phyloP scores from a whole-genome alignment of 1,140 invertebrate species.

The Planococcus citri region DNA sequence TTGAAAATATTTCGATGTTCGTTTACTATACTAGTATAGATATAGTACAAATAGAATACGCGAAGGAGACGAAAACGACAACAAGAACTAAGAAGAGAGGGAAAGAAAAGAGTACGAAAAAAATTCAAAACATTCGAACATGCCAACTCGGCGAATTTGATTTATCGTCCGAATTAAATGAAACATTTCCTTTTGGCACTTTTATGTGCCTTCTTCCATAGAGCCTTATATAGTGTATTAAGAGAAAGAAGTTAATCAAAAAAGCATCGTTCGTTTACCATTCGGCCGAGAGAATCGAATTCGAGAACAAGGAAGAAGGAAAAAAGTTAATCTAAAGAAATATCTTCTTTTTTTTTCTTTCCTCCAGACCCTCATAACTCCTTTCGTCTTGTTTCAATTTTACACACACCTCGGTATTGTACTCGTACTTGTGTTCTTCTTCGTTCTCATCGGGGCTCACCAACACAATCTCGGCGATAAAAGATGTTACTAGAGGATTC shows the following conservation, averaged over 20 bases:
- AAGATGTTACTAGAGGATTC: neutral
- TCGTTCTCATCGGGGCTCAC: no score
- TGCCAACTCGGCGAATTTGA: neutral
- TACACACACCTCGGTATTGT: no score
- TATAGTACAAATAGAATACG: no score
- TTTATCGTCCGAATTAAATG: neutral
- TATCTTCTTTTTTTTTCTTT: neutral
- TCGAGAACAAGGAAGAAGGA: neutral
- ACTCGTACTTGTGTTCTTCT: no score
- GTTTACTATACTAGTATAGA: no score
- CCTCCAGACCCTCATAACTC: neutral
- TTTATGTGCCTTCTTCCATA: neutral
- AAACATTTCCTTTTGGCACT: conserved; percentile 6
- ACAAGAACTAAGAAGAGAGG: no score
- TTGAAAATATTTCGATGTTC: no score
- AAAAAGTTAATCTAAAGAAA: neutral
- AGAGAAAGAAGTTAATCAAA: conserved; percentile 3
- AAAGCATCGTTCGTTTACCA: neutral
- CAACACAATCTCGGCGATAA: neutral
- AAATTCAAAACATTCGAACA: neutral
- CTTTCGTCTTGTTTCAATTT: neutral
- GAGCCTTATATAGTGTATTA: neutral
- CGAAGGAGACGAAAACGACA: no score
- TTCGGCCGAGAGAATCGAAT: neutral
- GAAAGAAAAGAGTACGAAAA: no score